A percentile compares a stretch with the other conserved stretches of the same genome.
Conservation (phyloP, 2,888 invertebrate species). For the Drosophila merina region DNA sequence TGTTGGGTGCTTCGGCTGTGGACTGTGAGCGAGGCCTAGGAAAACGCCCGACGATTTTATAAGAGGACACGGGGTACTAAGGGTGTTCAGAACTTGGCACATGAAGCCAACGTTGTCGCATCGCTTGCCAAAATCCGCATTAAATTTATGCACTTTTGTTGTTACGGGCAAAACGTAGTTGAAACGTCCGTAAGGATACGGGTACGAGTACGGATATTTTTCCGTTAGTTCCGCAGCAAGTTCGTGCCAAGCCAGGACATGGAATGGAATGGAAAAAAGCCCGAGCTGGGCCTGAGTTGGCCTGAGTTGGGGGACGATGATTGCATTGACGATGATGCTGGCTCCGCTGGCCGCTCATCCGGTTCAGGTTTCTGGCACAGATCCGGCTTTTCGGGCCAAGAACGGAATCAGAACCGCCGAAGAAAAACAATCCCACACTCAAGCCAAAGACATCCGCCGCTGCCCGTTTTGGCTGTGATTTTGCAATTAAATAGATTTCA, state of each 20-base stretch:
- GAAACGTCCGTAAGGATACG: constrained; percentile 55
- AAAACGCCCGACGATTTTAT: constrained; percentile 32
- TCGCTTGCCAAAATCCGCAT: constrained; percentile 81
- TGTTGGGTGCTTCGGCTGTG: background rate
- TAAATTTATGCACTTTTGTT: constrained; percentile 82
- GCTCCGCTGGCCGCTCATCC: constrained; percentile 61
- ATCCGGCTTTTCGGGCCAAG: constrained; percentile 55
- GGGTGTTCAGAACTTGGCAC: constrained; percentile 58
- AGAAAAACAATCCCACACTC: constrained; percentile 65
- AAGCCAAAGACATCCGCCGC: constrained; percentile 31
- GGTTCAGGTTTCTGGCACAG: constrained; percentile 73
- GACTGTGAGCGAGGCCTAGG: constrained; percentile 31
- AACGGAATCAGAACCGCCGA: constrained; percentile 56
- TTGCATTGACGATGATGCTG: constrained; percentile 65
- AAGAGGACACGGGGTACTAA: constrained; percentile 26
- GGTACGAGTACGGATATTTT: constrained; percentile 33
- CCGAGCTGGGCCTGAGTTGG: background rate
- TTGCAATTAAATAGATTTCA: constrained; percentile 77
- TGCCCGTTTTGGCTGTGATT: constrained; percentile 73
- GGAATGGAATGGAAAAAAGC: background rate
- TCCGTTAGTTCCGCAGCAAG: constrained; percentile 42
- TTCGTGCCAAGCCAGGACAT: constrained; percentile 51
- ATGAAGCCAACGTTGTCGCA: constrained; percentile 68
- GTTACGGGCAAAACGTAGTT: constrained; percentile 59
- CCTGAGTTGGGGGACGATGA: constrained; percentile 35